phyloP scores from a whole-genome alignment of 2,113 vertebrate genomes.

The Notothenia coriiceps region DNA sequence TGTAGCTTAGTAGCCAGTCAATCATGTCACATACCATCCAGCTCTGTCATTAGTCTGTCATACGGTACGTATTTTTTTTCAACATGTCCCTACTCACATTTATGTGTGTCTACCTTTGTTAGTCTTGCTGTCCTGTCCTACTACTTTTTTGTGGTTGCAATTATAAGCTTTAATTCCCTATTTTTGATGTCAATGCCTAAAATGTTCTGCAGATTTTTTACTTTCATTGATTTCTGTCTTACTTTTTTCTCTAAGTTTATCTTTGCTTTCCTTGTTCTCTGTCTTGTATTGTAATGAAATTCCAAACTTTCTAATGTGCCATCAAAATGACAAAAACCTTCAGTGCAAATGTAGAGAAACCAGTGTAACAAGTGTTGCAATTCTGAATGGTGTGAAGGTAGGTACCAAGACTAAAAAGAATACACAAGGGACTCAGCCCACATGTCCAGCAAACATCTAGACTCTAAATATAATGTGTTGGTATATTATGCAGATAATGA shows the following conservation, averaged over 20 bases:
- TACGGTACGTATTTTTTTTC: conserved; percentile 6
- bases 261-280: neutral
- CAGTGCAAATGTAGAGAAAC: neutral
- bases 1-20: neutral
- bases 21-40: conserved; percentile 4
- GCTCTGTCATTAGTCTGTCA: conserved; percentile 6
- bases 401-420: neutral
- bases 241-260: neutral
- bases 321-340: neutral
- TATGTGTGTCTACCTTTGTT: conserved; percentile 6
- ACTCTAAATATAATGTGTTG: neutral
- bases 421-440: neutral
- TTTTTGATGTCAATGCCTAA: neutral
- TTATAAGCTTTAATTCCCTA: neutral
- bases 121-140: neutral
- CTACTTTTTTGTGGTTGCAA: neutral
- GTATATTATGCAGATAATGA: neutral
- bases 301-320: neutral
- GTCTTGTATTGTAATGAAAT: neutral
- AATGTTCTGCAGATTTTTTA: neutral
- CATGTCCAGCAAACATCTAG: neutral
- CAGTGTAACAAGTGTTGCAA: neutral
- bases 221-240: neutral
- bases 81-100: neutral
- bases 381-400: neutral